phyloP scores from a whole-genome alignment of 2,888 invertebrate genomes.

The Campoplex nolae region DNA sequence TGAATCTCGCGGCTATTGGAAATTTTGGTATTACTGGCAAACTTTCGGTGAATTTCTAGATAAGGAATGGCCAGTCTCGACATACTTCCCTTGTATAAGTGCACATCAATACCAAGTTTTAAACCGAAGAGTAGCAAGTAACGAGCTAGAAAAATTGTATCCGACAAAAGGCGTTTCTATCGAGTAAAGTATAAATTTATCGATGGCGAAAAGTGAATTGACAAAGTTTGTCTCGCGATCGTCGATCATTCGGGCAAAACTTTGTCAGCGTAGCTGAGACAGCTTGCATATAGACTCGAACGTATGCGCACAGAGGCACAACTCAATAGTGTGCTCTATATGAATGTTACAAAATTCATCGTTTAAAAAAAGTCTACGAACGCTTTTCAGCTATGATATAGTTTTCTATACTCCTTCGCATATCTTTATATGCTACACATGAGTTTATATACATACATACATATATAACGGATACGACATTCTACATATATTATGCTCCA shows the following conservation, averaged over 20 bases:
- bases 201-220: slow-evolving; percentile 56
- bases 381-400: slow-evolving; percentile 25
- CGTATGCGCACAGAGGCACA: slow-evolving; percentile 9
- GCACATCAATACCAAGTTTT: background rate
- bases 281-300: slow-evolving; percentile 11
- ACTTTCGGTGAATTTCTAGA: background rate
- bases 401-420: background rate
- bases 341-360: slow-evolving; percentile 51
- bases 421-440: background rate
- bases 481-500: background rate
- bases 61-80: background rate
- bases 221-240: slow-evolving; percentile 50
- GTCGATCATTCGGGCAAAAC: slow-evolving; percentile 57
- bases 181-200: slow-evolving; percentile 52
- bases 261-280: slow-evolving; percentile 49
- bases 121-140: slow-evolving; percentile 4
- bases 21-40: background rate
- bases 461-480: background rate
- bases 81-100: background rate
- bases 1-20: background rate
- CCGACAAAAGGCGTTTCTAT: background rate
- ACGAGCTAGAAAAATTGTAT: slow-evolving; percentile 8
- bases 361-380: slow-evolving; percentile 4
- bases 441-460: background rate
- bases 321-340: slow-evolving; percentile 37